Percentiles rank a stretch among this genome's conserved stretches.
Evolutionary conservation across 2,113 vertebrate species (phyloP).

Genomic region (Phaetusa simplex): DNA sequence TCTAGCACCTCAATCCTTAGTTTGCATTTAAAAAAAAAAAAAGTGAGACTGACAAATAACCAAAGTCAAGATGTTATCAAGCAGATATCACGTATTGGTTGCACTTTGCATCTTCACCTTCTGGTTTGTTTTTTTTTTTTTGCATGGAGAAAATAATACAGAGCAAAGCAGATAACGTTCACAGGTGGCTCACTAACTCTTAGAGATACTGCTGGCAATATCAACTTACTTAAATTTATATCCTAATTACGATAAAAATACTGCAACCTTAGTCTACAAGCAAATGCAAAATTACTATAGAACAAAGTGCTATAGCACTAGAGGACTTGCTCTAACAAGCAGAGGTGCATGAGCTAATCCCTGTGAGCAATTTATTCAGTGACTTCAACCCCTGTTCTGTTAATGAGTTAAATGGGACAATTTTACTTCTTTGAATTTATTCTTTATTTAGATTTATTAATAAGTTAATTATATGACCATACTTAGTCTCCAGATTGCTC

Average conservation of each 20-base stretch:
- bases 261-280: background rate
- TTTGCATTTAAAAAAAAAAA: background rate
- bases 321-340: background rate
- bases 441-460: slow-evolving; percentile 12
- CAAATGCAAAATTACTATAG: background rate
- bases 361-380: background rate
- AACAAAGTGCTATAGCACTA: background rate
- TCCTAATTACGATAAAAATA: background rate
- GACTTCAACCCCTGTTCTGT: background rate
- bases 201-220: background rate
- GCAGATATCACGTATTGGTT: background rate
- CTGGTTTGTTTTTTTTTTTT: background rate
- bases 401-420: background rate
- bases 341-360: background rate
- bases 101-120: background rate
- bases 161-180: background rate
- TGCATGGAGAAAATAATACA: background rate
- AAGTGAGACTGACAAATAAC: background rate
- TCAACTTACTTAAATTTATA: background rate
- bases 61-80: background rate
- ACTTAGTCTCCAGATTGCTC: background rate
- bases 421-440: slow-evolving; percentile 37
- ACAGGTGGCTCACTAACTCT: background rate
- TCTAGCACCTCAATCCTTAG: background rate
- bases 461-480: background rate